Base-by-base conservation (phyloP, 2,797 vertebrate species). In the Luscinia megarhynchos region DNA sequence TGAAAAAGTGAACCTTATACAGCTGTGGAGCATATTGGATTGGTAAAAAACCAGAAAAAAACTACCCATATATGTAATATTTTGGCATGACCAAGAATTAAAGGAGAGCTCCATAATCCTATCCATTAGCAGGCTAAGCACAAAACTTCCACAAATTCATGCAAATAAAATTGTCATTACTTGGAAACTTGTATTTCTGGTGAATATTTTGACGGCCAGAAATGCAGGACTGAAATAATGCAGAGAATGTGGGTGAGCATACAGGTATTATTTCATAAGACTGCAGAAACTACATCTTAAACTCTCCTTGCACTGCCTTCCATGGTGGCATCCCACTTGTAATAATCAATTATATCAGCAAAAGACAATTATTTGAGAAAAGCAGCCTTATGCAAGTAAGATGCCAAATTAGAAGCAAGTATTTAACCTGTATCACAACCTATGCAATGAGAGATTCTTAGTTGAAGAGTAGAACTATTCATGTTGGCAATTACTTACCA, bases 31-130 rank as follows among this genome's bases (percentile, higher is more conserved):
- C 5, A 29, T 12, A 43, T 6, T 34, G 19, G 15, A 59, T 36
- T 12, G 26, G 11, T 29, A 78, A 78, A 57, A 81, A 89, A 32
- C 1, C 5, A 54, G 34, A n/a, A 70, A 22, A 22, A 29, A 58
- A 4, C 23, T 51, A 3, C 5, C 38, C 1, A 0, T 32, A 14
- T 15, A 6, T 11, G 9, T 34, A 57, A 82, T 24, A 11, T 53
- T 84, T 51, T 32, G 15, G 4, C 22, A 72, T 15, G 46, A 64
- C 5, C 3, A n/a, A 83, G 15, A 21, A 45, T 29, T 66, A 15
- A 40, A 54, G 87, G 70, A 80, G 26, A 54, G 19, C 20, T 27
- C 38, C n/a, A 50, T 26, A 86, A 67, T 57, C 70, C 63, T 59
- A 51, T 18, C 30, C 40, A 38, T 77, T 78, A 70, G 14, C 23